A percentile compares a stretch with the other conserved stretches of the same genome.
phyloP scores from a whole-genome alignment of 2,113 vertebrate species.

The Zingel zingel region DNA sequence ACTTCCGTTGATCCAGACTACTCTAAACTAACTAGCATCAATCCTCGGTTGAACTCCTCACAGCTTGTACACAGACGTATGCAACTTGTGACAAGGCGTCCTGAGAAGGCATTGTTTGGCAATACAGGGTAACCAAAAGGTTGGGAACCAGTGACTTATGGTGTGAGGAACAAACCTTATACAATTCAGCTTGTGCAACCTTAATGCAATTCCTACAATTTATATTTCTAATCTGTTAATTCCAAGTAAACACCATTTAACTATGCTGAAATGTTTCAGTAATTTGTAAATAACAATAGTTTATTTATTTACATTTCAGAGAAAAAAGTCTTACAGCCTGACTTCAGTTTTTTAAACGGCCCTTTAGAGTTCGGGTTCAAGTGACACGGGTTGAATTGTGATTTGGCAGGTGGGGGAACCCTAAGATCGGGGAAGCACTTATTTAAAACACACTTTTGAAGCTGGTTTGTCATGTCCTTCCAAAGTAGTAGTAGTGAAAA shows the following conservation, averaged over 20 bases:
- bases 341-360: neutral
- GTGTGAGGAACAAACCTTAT: neutral
- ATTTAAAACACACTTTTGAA: too few species aligned
- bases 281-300: neutral
- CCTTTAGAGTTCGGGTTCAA: conserved; percentile 11
- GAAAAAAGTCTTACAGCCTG: neutral
- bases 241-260: neutral
- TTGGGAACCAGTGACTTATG: neutral
- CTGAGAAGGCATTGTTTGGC: neutral
- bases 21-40: neutral
- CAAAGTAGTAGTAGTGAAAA: too few species aligned
- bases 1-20: too few species aligned
- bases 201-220: neutral
- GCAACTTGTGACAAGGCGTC: neutral
- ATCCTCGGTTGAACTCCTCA: neutral
- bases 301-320: neutral
- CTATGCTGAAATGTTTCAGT: neutral
- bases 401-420: too few species aligned
- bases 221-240: neutral
- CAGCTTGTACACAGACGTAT: neutral
- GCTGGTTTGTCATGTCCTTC: too few species aligned
- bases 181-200: neutral
- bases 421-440: too few species aligned
- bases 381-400: too few species aligned
- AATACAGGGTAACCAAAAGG: neutral